A percentile compares a stretch with the other conserved stretches of the same genome.
These are phyloP conservation scores for Pionites leucogaster DNA, from an alignment of 2,113 vertebrate species.

Conservation along the genomic window DNA sequence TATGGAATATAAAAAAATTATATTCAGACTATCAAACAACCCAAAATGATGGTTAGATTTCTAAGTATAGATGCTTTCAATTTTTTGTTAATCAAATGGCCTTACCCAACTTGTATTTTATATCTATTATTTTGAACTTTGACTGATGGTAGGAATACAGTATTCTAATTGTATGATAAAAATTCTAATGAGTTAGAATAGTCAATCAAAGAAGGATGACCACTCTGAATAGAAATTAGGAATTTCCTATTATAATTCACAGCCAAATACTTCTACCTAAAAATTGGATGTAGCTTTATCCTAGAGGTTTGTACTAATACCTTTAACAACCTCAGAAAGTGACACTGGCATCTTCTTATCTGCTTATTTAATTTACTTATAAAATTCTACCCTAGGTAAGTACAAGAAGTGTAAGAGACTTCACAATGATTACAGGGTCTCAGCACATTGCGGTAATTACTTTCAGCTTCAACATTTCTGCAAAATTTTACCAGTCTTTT, in stretches of 20 bases:
- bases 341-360: not conserved
- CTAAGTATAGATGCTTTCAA: not conserved
- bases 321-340: not conserved
- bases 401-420: not conserved
- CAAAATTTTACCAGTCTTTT: not conserved
- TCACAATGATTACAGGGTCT: not conserved
- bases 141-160: not conserved
- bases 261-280: not conserved
- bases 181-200: not conserved
- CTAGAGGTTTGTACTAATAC: not conserved
- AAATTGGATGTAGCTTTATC: not conserved
- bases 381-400: not conserved
- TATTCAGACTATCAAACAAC: not conserved
- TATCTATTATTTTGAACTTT: not conserved
- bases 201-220: not conserved
- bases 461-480: not conserved
- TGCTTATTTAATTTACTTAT: not conserved
- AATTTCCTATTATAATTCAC: not conserved
- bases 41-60: not conserved
- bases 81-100: conserved; percentile 26
- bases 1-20: not conserved
- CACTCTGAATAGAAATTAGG: not conserved
- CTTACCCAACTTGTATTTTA: not conserved
- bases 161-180: conserved; percentile 31
- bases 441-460: not conserved